Conservation (phyloP, 2,888 invertebrate species). For the Himalopsyche japonica region DNA sequence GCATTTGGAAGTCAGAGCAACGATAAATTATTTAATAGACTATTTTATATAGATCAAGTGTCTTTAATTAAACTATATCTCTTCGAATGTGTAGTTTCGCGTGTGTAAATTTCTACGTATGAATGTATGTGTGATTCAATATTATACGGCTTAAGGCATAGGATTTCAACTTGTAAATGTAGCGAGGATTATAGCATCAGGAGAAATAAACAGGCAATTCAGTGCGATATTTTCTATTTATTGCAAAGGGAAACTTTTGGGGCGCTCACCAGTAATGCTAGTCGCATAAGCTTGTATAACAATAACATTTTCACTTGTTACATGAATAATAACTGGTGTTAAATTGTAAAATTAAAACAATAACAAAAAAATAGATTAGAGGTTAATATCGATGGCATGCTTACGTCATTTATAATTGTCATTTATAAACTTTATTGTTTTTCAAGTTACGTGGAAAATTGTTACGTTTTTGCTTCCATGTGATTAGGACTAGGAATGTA, state of each 20-base stretch:
- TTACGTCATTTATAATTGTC: no score
- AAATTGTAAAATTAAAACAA: not conserved
- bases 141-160: constrained; percentile 17
- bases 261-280: not conserved
- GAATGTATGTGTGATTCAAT: not conserved
- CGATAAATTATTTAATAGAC: no score
- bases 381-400: no score
- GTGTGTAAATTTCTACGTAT: not conserved
- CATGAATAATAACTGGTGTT: not conserved
- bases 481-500: no score
- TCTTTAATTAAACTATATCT: not conserved
- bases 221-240: not conserved
- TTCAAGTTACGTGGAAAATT: no score
- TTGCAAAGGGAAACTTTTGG: not conserved
- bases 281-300: not conserved
- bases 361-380: no score
- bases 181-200: constrained; percentile 12
- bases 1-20: no score
- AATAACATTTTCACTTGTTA: not conserved
- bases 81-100: not conserved
- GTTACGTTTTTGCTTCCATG: no score
- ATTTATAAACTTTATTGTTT: no score
- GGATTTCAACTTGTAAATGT: constrained; percentile 5
- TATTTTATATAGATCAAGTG: not conserved
- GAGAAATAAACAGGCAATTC: constrained; percentile 16